Conservation (phyloP, 2,888 invertebrate genomes). For the Ormyrus rosae region DNA sequence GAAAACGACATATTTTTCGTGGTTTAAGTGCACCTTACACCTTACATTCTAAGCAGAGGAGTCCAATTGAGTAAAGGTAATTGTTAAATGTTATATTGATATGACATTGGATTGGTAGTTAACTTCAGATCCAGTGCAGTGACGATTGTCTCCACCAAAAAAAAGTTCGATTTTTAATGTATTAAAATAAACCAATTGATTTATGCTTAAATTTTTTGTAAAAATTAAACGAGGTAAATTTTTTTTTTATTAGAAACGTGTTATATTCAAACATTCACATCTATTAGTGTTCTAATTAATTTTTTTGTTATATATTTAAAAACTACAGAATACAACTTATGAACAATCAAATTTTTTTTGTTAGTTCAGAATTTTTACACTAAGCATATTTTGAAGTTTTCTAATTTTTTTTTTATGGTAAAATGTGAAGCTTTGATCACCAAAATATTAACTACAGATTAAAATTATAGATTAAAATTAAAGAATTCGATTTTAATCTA, state of each 20-base stretch:
- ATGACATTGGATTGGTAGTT: slow-evolving; percentile 50
- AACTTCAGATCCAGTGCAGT: slow-evolving; percentile 9
- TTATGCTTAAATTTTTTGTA: not conserved
- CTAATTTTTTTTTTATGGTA: not conserved
- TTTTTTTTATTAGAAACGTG: too few species aligned
- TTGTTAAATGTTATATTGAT: slow-evolving; percentile 25
- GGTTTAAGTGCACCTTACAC: not conserved
- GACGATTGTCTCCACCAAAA: not conserved
- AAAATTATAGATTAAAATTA: not conserved
- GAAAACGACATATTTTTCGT: slow-evolving; percentile 1
- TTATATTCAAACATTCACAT: too few species aligned
- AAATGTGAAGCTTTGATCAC: not conserved
- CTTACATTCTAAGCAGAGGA: not conserved
- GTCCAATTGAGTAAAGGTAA: slow-evolving; percentile 26
- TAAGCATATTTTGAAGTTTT: not conserved
- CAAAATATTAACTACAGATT: not conserved
- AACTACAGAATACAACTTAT: not conserved
- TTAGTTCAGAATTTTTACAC: not conserved
- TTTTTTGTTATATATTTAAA: not conserved
- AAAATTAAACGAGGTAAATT: not conserved
- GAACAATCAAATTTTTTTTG: not conserved
- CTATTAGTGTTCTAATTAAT: not conserved
- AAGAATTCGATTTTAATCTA: not conserved
- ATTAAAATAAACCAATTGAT: not conserved
- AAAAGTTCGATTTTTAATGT: not conserved